Base-by-base conservation (phyloP, 2,113 vertebrate species). In the Galemys pyrenaicus region DNA sequence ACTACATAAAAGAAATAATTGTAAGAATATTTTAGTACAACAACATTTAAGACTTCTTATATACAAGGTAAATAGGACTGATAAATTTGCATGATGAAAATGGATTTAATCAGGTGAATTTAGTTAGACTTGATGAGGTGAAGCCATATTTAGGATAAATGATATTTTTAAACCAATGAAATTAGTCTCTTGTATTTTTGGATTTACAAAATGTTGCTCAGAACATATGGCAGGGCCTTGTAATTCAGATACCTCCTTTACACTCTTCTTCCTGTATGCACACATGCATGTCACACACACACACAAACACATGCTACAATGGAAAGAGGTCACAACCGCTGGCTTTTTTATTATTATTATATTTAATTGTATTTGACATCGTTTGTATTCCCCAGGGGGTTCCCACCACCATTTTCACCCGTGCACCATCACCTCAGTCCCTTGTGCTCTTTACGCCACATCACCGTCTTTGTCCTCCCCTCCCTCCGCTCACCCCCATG, bases 101-200 rank as follows among this genome's bases (percentile, higher is more conserved):
- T 93, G 51, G 80, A 95, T 93, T 96, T 94, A 93, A 97, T 95
- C 96, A 97, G 84, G 93, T 89, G 87, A 87, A 92, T 94, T 89
- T 93, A 87, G 89, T 91, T 93, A 78, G 89, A 2, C 89, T 96
- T 96, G 87, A 96, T 96, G 85, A 97, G 85, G 75, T 96, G 3
- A 67, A 89, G 79, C 67, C 93, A 96, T 87, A 94, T 91, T 94
- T 89, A 89, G 79, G 75, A 91, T 75, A 84, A 96, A 84, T 89
- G 37, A 77, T 89, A 81, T 95, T 96, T 95, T 96, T 89, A 97
- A 97, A 81, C 86, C 89, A 94, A 93, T 96, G 71, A 87, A 71
- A 94, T 89, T 82, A 79, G 49, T 83, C 71, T 89, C 85, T 80
- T 83, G 15, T 87, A 84, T 91, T 92, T 94, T 89, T 80, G 39